Percentiles rank a stretch among this genome's conserved stretches.
These are phyloP conservation scores for Oryctes rhinoceros DNA, from an alignment of 1,140 invertebrate species.

Conservation along the genomic window DNA sequence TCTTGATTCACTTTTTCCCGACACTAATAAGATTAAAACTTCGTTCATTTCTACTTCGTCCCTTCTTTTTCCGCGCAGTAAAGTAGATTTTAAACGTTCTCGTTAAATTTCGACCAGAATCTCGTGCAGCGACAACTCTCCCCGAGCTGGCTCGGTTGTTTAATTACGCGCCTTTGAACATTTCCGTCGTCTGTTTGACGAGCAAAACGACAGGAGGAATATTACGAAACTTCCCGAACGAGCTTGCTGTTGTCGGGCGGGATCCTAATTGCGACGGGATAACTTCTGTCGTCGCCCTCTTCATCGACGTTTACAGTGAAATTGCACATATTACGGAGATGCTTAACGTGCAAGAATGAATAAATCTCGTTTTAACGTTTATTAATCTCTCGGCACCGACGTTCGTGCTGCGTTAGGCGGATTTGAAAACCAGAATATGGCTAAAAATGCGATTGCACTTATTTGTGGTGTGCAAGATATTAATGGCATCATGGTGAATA, in stretches of 20 bases:
- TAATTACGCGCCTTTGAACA: not conserved
- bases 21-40: constrained; percentile 6
- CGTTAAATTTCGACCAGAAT: constrained; percentile 8
- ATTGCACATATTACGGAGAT: not conserved
- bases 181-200: constrained; percentile 1
- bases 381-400: too few species aligned
- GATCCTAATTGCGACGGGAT: not conserved
- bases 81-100: constrained; percentile 6
- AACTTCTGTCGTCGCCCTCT: not conserved
- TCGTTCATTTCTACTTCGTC: not conserved
- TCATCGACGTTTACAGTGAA: not conserved
- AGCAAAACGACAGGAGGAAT: not conserved
- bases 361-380: too few species aligned
- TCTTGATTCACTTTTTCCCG: not conserved
- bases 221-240: constrained; percentile 6
- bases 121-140: not conserved
- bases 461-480: too few species aligned
- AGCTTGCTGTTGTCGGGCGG: not conserved
- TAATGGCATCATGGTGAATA: too few species aligned
- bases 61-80: not conserved
- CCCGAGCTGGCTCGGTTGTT: constrained; percentile 6
- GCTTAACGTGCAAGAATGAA: too few species aligned
- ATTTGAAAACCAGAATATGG: too few species aligned
- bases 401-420: too few species aligned
- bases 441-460: too few species aligned